Base-by-base conservation (phyloP, 2,113 vertebrate genomes). In the Arizona elegans region DNA sequence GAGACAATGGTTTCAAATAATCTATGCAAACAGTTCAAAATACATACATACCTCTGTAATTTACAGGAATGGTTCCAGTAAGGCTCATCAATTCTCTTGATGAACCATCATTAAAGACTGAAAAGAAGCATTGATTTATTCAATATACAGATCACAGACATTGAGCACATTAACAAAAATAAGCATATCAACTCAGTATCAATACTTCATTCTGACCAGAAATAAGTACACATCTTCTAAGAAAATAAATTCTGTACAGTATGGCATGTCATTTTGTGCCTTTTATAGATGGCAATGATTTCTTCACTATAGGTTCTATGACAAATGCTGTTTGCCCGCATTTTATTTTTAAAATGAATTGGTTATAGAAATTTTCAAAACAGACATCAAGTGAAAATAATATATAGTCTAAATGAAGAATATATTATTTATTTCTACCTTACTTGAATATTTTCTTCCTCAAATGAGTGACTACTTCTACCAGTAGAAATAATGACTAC, bases 101-200 rank as follows among this genome's bases (percentile, higher is more conserved):
- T 91, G 98, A 98, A 50, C 99, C 99, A 96, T 99, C 99, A 58
- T 99, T 99, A 97, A 99, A 99, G 95, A 99, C 99, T 99, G 97
- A 93, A 95, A 98, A 59, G 38, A 96, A 94, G 1, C 9, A 38
- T 94, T 94, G 91, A 91, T 0, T 0, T 10, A 0, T 70, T 91
- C 54, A 89, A 38, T 58, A 43, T 89, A 89, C 54, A 58, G 33
- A 24, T 38, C 3, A n/a, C 26, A 47, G 19, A 11, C 24, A 52
- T 10, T 33, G 24, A n/a, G 4, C 65, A 70, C 19, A 89, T 92
- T 54, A 50, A 91, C 62, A 91, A 24, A 15, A 3, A 91, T 93
- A 55, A 12, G 55, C 33, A 12, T 92, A 54, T 29, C 33, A 81
- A 19, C 38, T 59, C 86, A 96, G 17, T 19, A 10, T 43, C 1